Conservation (phyloP, 37 sponge, comb jelly and placozoan genomes). For the Beroe ovata region DNA sequence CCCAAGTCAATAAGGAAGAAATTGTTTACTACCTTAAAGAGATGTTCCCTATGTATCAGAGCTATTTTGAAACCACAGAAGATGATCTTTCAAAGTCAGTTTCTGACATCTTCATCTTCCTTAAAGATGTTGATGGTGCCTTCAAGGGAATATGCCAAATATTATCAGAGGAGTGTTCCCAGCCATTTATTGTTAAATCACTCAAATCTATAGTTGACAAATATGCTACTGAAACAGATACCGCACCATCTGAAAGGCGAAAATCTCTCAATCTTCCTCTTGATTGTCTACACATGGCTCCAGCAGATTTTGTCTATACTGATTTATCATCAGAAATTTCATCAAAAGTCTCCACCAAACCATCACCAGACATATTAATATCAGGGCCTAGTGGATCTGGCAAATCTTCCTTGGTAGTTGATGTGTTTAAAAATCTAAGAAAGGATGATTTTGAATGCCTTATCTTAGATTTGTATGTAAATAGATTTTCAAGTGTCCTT, state of each 20-base stretch:
- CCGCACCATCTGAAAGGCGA: constrained; percentile 5
- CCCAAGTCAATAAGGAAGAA: constrained; percentile 38
- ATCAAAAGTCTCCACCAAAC: background rate
- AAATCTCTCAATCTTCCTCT: too few relatives aligned
- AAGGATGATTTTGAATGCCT: background rate
- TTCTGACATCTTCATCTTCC: constrained; percentile 13
- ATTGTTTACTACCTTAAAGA: background rate
- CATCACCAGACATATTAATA: background rate
- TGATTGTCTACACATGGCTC: background rate
- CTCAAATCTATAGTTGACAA: background rate
- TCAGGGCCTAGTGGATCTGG: constrained; percentile 32
- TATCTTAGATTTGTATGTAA: background rate
- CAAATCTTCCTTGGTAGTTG: background rate
- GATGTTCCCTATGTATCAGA: background rate
- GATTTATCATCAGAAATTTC: background rate
- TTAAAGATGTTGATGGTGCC: constrained; percentile 40
- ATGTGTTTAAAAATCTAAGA: background rate
- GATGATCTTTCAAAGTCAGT: constrained; percentile 6
- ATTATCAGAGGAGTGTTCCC: constrained; percentile 4
- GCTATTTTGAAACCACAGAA: background rate
- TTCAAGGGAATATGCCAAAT: background rate
- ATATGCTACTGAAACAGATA: constrained; percentile 36
- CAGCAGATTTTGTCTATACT: constrained; percentile 2
- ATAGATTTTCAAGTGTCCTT: background rate
- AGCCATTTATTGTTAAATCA: background rate